phyloP scores from a whole-genome alignment of 2,113 vertebrate genomes.

The Leucoraja erinaceus region DNA sequence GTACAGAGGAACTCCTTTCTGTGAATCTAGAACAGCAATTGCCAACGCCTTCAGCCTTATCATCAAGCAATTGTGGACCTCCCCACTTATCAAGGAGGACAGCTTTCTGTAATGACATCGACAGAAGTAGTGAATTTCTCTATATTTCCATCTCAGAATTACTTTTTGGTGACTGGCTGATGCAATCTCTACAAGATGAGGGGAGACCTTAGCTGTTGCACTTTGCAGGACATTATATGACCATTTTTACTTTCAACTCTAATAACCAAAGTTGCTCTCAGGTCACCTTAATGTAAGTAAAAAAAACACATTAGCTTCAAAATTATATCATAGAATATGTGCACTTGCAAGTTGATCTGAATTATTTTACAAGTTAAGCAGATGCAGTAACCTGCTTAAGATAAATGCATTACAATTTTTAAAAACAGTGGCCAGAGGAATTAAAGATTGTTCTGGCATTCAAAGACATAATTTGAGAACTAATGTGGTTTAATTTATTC shows the following conservation, averaged over 20 bases:
- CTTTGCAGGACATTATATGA: not conserved
- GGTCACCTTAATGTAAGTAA: not conserved
- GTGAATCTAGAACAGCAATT: not conserved
- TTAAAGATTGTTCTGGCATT: no score
- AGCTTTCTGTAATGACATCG: not conserved
- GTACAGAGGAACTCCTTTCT: not conserved
- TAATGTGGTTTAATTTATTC: not conserved
- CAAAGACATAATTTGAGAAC: not conserved
- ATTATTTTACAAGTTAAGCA: not conserved
- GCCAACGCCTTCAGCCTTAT: not conserved
- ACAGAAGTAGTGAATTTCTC: not conserved
- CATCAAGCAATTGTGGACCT: not conserved
- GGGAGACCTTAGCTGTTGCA: not conserved
- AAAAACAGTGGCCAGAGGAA: not conserved
- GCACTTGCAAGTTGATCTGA: not conserved
- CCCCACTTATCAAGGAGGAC: conserved; percentile 24
- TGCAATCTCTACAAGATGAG: not conserved
- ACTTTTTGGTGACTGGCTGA: not conserved
- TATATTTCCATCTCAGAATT: not conserved
- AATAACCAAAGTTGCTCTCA: not conserved
- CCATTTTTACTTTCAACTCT: not conserved
- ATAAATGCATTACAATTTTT: not conserved
- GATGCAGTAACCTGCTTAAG: not conserved
- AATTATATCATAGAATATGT: not conserved
- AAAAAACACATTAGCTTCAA: not conserved